Conservation (phyloP, 2,888 invertebrate genomes). For the Dioctria rufipes region DNA sequence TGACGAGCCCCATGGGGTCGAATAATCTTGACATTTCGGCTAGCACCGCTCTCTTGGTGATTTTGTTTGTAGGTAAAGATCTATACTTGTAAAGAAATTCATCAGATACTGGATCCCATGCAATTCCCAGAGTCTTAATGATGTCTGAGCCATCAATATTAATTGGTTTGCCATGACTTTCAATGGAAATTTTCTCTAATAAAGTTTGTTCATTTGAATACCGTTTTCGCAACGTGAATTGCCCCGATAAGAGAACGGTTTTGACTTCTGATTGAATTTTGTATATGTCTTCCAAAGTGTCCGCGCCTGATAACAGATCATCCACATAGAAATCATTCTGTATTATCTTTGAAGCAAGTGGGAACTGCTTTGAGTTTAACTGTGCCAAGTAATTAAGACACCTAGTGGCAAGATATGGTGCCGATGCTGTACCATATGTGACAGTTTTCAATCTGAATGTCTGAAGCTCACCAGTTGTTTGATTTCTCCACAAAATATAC, state of each 20-base stretch:
- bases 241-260: constrained; percentile 42
- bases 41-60: too few species aligned
- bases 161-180: not conserved
- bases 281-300: constrained; percentile 54
- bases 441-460: too few species aligned
- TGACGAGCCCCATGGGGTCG: too few species aligned
- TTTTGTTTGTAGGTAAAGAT: too few species aligned
- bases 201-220: constrained; percentile 51
- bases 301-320: constrained; percentile 58
- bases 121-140: too few species aligned
- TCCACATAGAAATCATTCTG: constrained; percentile 61
- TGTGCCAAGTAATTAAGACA: constrained; percentile 57
- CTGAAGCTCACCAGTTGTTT: constrained; percentile 56
- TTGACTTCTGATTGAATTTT: constrained; percentile 55
- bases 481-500: constrained; percentile 64
- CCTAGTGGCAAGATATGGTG: constrained; percentile 31
- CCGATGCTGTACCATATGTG: not conserved
- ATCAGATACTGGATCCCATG: too few species aligned
- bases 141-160: too few species aligned
- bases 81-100: too few species aligned
- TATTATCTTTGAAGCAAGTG: constrained; percentile 58
- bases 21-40: too few species aligned
- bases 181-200: not conserved
- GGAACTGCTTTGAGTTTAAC: constrained; percentile 60
- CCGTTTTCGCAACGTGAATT: constrained; percentile 58